Evolutionary conservation across 2,888 invertebrate genomes (phyloP), one percentile per base, ranked within the genome.

Genomic region (Torymus auratus): DNA sequence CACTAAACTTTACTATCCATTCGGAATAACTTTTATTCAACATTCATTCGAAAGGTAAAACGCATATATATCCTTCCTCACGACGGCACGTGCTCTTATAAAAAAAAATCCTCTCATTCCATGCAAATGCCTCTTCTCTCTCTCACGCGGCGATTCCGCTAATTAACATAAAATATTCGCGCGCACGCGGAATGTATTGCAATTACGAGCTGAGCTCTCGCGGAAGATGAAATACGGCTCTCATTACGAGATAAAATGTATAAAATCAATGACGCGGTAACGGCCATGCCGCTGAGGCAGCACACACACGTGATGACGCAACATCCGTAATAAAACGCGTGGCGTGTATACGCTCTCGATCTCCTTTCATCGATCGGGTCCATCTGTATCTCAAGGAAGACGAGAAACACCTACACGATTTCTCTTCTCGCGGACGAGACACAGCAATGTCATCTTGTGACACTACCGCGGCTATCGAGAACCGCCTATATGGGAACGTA

Each of bases 191-290:
- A 41, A 41, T 41, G 41, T 10, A 41, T 41, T 41, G 41, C 41
- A 41, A 41, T 41, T 41, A 41, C 41, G 41, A 41, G 41, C 41
- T 41, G 41, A 7, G 41, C 41, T 28, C 28, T 41, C 7, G 7
- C 41, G 17, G 14, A 64, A 58, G n/a, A 23, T 60, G 23, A 78
- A 65, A 52, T 71, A 78, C 17, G 13, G 64, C 28, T 55, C 64
- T 65, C 23, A 70, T 70, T 77, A 69, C 20, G 41, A 17, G 69
- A 69, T 64, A 50, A 58, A 71, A 55, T 50, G 70, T 50, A 50
- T 64, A 60, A 77, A 77, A 64, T 20, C 50, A 55, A 64, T 62
- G 62, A 56, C 60, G 15, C 62, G 55, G 50, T 62, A 69, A 74
- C n/a, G 55, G n/a, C 60, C 17, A n/a, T 23, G 62, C 1, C 53